A percentile compares a stretch with the other conserved stretches of the same genome.
These are phyloP conservation scores for Numida meleagris DNA, from an alignment of 2,113 vertebrate genomes.

Conservation along the genomic window DNA sequence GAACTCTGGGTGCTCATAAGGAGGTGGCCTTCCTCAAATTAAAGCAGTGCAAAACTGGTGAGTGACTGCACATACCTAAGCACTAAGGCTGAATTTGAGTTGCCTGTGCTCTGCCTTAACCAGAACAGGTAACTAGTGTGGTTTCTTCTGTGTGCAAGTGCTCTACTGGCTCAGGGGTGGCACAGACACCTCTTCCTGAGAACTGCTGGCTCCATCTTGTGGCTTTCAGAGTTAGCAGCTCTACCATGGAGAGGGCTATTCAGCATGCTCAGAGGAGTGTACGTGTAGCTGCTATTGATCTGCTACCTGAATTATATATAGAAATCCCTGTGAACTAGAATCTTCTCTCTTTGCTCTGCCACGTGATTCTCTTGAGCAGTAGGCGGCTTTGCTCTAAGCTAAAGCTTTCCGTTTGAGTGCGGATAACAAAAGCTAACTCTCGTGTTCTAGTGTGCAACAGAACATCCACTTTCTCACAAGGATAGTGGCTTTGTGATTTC, in stretches of 20 bases:
- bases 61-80: neutral
- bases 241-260: neutral
- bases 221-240: slow-evolving; percentile 31
- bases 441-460: slow-evolving; percentile 26
- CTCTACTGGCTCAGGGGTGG: neutral
- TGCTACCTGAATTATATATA: slow-evolving; percentile 27
- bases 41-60: neutral
- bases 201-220: slow-evolving; percentile 70
- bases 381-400: slow-evolving; percentile 8
- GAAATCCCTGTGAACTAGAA: neutral
- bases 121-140: neutral
- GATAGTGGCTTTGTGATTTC: slow-evolving; percentile 64
- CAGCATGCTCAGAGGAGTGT: neutral
- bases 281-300: neutral
- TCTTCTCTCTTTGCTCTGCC: neutral
- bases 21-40: neutral
- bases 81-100: neutral
- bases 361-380: neutral
- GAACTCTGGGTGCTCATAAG: neutral
- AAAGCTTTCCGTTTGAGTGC: slow-evolving; percentile 27
- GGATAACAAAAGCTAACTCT: slow-evolving; percentile 9
- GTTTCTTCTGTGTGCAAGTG: neutral
- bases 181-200: slow-evolving; percentile 10
- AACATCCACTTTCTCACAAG: slow-evolving; percentile 51
- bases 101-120: neutral